Evolutionary conservation across 2,113 vertebrate species (phyloP).

Genomic region (Oncorhynchus kisutch): DNA sequence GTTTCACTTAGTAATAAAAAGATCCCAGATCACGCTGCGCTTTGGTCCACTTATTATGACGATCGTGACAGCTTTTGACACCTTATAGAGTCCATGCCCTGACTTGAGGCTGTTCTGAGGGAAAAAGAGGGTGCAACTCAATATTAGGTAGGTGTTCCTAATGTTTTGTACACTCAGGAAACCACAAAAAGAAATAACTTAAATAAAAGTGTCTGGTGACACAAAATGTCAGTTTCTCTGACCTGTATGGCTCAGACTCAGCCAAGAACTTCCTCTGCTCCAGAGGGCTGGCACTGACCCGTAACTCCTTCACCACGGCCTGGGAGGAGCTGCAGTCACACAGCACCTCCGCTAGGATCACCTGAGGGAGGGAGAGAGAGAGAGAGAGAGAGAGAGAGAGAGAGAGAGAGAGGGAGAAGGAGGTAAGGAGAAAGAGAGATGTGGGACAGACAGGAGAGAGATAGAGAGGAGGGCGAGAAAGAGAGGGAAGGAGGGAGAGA

Average conservation of each 20-base stretch:
- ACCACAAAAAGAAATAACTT: too few relatives aligned
- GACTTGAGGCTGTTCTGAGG: too few relatives aligned
- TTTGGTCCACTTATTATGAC: too few relatives aligned
- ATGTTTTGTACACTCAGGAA: too few relatives aligned
- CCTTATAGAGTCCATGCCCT: too few relatives aligned
- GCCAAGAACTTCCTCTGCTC: slow-evolving; percentile 91
- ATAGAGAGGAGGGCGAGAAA: neutral
- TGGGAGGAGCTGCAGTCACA: slow-evolving; percentile 88
- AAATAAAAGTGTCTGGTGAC: neutral
- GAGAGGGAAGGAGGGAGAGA: slow-evolving; percentile 3
- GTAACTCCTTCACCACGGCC: slow-evolving; percentile 90
- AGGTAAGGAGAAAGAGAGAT: neutral
- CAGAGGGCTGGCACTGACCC: slow-evolving; percentile 83
- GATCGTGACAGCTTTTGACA: too few relatives aligned
- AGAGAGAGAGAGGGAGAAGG: neutral
- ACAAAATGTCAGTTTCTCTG: slow-evolving; percentile 34
- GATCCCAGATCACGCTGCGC: too few relatives aligned
- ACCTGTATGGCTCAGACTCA: slow-evolving; percentile 91
- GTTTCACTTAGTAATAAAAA: too few relatives aligned
- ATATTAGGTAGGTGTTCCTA: neutral
- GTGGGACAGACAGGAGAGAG: too few relatives aligned
- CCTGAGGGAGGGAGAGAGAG: slow-evolving; percentile 64
- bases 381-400: slow-evolving; percentile 5
- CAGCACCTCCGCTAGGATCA: slow-evolving; percentile 89
- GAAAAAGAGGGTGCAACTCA: neutral